Percentiles rank a stretch among this genome's conserved stretches.
Evolutionary conservation across 2,113 vertebrate species (phyloP).

Genomic region (Emydocephalus ijimae): DNA sequence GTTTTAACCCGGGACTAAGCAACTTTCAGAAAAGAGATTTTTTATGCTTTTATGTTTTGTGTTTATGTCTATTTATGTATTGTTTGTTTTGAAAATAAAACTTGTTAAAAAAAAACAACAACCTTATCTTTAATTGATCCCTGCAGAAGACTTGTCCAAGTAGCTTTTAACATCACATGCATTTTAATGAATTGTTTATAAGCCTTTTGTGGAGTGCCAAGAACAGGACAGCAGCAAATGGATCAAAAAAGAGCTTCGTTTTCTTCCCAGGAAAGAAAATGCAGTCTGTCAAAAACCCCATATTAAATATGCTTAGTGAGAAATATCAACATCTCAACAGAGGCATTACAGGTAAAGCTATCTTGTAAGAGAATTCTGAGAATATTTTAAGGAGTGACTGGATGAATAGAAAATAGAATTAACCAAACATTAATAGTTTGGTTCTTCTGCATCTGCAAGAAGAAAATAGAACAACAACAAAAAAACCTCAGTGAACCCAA

Average conservation of each 20-base stretch:
- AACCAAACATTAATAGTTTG: neutral
- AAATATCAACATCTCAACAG: neutral
- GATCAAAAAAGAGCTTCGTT: neutral
- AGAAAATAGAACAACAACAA: neutral
- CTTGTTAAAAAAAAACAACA: neutral
- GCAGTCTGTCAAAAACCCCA: neutral
- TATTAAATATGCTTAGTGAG: neutral
- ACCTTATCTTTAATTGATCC: conserved; percentile 2
- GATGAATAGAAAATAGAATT: neutral
- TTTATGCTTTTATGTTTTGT: no score
- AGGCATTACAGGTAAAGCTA: neutral
- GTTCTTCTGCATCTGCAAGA: neutral
- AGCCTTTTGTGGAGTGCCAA: neutral
- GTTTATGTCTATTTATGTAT: no score
- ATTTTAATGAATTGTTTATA: neutral
- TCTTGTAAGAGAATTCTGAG: neutral
- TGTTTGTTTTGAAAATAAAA: no score
- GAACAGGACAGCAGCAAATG: neutral
- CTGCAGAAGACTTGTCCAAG: neutral
- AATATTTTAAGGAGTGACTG: neutral
- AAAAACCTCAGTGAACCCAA: neutral
- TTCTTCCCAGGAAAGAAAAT: neutral
- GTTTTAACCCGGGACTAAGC: no score
- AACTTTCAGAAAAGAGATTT: no score
- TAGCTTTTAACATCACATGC: neutral